Percentiles rank a stretch among this genome's conserved stretches.
Evolutionary conservation across 2,797 vertebrate species (phyloP).

Genomic region (Etheostoma nigrum): DNA sequence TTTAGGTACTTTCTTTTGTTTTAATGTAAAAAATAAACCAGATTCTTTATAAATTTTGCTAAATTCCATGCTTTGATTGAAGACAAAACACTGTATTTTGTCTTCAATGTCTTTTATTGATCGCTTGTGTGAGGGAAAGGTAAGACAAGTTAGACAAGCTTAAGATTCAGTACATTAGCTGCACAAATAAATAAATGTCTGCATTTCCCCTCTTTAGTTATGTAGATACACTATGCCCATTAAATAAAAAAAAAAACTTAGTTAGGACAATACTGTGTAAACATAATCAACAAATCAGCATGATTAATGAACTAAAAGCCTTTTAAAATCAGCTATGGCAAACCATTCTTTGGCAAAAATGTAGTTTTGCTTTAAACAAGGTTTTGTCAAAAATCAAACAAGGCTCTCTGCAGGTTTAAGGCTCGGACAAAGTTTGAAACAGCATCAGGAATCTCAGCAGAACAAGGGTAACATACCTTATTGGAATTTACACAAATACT

Average conservation of each 20-base stretch:
- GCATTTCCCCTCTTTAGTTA: conserved; percentile 20
- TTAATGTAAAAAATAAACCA: conserved; percentile 59
- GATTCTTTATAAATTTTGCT: not conserved
- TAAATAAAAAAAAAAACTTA: conserved; percentile 35
- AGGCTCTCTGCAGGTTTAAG: conserved; percentile 66
- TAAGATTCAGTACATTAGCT: conserved; percentile 47
- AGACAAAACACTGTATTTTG: not conserved
- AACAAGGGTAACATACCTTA: conserved; percentile 20
- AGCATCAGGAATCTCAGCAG: conserved; percentile 28
- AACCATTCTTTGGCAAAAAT: conserved; percentile 75
- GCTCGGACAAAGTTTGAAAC: conserved; percentile 48
- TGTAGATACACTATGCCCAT: conserved; percentile 39
- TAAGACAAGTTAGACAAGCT: conserved; percentile 45
- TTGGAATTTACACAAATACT: conserved; percentile 57
- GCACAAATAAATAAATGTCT: conserved; percentile 35
- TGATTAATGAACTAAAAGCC: conserved; percentile 39
- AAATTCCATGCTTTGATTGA: not conserved
- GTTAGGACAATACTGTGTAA: conserved; percentile 47
- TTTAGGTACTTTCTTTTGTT: conserved; percentile 7
- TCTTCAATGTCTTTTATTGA: conserved; percentile 74
- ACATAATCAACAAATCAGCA: conserved; percentile 30
- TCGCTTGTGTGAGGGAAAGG: conserved; percentile 56
- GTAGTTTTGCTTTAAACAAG: conserved; percentile 47
- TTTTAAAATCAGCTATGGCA: conserved; percentile 36
- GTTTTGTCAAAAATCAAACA: conserved; percentile 34